These are phyloP conservation scores for Pseudomyrmex pallidus DNA, from an alignment of 1,140 invertebrate genomes.

Conservation along the genomic window DNA sequence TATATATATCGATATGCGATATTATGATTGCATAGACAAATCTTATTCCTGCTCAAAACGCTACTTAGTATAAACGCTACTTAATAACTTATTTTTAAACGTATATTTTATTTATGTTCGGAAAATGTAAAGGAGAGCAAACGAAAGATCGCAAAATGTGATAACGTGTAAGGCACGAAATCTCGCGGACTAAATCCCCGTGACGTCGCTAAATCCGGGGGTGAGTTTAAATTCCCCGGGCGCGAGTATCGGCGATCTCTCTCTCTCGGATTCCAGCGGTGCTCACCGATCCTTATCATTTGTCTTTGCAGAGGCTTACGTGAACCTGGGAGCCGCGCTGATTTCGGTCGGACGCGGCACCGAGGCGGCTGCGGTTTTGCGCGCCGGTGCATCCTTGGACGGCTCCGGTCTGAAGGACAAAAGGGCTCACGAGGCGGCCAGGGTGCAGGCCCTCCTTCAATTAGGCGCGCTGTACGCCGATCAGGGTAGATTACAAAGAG, in stretches of 20 bases:
- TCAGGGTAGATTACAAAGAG: constrained; percentile 92
- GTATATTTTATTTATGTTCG: not conserved
- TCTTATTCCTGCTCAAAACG: too few species aligned
- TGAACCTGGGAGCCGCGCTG: constrained; percentile 96
- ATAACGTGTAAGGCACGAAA: not conserved
- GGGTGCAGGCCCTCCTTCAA: constrained; percentile 96
- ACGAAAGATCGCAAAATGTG: not conserved
- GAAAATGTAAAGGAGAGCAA: not conserved
- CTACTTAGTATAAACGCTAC: too few species aligned
- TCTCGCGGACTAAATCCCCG: too few species aligned
- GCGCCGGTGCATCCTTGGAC: constrained; percentile 93
- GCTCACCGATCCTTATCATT: constrained; percentile 63
- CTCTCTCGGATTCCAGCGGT: constrained; percentile 17
- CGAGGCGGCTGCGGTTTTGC: constrained; percentile 93
- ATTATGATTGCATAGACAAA: too few species aligned
- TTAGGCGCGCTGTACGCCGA: constrained; percentile 95
- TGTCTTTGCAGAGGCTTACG: constrained; percentile 94
- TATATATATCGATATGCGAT: too few species aligned
- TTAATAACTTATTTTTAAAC: too few species aligned
- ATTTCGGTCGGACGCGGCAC: constrained; percentile 92
- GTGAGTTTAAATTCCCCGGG: not conserved
- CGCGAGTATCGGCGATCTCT: not conserved
- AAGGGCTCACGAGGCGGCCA: constrained; percentile 94
- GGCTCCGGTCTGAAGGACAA: constrained; percentile 95
- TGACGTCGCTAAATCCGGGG: not conserved